Evolutionary conservation across 1,140 invertebrate genomes (phyloP).

Genomic region (Drosophila auraria): DNA sequence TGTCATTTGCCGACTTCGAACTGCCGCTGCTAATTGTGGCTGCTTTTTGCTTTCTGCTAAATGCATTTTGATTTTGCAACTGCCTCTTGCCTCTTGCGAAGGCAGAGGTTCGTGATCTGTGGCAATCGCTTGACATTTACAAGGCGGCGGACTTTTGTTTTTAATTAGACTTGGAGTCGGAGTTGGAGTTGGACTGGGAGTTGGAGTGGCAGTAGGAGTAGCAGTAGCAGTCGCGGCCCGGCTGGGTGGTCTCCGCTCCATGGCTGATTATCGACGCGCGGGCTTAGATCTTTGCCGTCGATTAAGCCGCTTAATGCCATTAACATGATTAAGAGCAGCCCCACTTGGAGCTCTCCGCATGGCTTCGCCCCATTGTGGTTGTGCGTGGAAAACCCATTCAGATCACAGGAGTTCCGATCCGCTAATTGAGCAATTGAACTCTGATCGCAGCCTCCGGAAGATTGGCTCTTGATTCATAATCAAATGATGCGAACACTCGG

Average conservation of each 20-base stretch:
- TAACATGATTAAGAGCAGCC: conserved; percentile 77
- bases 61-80: conserved; percentile 82
- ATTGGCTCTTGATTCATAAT: conserved; percentile 52
- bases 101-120: conserved; percentile 71
- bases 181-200: conserved; percentile 1
- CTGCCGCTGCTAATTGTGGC: conserved; percentile 37
- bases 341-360: conserved; percentile 21
- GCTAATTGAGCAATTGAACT: conserved; percentile 79
- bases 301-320: conserved; percentile 82
- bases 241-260: conserved; percentile 64
- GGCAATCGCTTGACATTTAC: conserved; percentile 77
- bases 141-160: conserved; percentile 78
- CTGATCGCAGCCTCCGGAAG: conserved; percentile 61
- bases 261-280: conserved; percentile 75
- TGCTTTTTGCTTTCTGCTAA: conserved; percentile 63
- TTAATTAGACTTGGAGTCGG: conserved; percentile 64
- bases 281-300: conserved; percentile 80
- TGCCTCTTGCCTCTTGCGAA: conserved; percentile 18
- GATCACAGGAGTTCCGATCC: conserved; percentile 65
- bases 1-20: conserved; percentile 44
- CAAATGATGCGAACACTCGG: conserved; percentile 38
- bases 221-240: conserved; percentile 21
- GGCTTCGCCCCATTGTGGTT: conserved; percentile 24
- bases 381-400: conserved; percentile 28
- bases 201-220: conserved; percentile 23